Conservation (phyloP, 2,888 invertebrate genomes). For the Caenorhabditis imperialis region DNA sequence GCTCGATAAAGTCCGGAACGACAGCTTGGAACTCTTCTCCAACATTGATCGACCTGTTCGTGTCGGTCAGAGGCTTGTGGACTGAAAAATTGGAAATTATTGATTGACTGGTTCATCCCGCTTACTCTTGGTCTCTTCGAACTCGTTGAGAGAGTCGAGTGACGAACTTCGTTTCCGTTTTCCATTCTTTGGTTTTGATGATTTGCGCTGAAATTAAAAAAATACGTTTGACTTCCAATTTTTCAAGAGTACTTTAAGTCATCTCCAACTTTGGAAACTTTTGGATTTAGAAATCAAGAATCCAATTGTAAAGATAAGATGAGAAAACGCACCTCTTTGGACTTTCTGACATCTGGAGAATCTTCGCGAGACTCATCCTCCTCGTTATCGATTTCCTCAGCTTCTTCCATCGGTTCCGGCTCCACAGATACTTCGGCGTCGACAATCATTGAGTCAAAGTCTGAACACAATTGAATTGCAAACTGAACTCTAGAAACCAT, state of each 20-base stretch:
- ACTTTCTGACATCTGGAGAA: neutral
- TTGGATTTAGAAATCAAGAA: too few relatives aligned
- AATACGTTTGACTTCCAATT: too few relatives aligned
- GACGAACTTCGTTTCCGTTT: constrained; percentile 34
- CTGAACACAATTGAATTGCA: neutral
- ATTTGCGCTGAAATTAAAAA: neutral
- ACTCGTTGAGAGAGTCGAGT: constrained; percentile 1
- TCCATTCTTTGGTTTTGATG: neutral
- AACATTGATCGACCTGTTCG: constrained; percentile 26
- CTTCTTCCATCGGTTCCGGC: constrained; percentile 2
- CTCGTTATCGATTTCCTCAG: neutral
- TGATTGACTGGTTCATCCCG: too few relatives aligned
- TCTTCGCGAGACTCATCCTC: neutral
- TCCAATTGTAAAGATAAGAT: too few relatives aligned
- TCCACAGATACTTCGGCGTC: neutral
- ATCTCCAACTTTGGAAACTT: too few relatives aligned
- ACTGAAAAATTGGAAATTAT: constrained; percentile 14
- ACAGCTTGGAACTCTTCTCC: constrained; percentile 26
- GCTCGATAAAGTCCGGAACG: neutral
- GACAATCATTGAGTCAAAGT: neutral
- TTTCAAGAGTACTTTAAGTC: too few relatives aligned
- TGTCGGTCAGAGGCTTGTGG: constrained; percentile 6
- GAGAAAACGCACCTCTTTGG: neutral
- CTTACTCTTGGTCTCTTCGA: neutral
- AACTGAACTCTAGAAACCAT: too few relatives aligned